Conservation (phyloP, 2,113 vertebrate genomes). For the Thinocorus orbignyianus region DNA sequence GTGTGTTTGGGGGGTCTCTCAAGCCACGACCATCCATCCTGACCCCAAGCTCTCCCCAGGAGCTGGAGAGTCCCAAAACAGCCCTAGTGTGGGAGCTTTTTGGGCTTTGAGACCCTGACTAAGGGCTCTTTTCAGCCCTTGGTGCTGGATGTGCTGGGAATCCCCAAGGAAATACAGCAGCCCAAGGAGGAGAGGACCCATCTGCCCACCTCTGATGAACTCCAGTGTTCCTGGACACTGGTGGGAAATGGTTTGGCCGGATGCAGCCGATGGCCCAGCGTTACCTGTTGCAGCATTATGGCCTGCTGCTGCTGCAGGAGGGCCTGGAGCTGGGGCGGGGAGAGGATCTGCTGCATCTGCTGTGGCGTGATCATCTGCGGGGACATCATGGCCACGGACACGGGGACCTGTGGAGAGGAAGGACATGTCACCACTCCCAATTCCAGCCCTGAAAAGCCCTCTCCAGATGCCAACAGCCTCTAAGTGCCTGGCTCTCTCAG, state of each 20-base stretch:
- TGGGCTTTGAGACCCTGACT: background rate
- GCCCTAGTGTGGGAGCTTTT: background rate
- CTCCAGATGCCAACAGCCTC: accelerated
- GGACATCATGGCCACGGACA: conserved; percentile 99
- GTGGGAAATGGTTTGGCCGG: accelerated
- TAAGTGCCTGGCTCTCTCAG: background rate
- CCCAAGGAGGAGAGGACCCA: background rate
- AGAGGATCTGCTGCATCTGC: conserved; percentile 99
- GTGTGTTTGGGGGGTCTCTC: accelerated
- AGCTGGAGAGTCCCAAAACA: background rate
- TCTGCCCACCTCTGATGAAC: background rate
- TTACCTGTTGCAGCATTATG: conserved; percentile 98
- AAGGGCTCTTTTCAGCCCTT: background rate
- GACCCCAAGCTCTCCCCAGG: accelerated
- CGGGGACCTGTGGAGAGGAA: conserved; percentile 81
- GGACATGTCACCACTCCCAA: background rate
- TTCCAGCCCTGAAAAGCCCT: background rate
- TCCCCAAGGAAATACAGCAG: background rate
- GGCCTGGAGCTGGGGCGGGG: conserved; percentile 95
- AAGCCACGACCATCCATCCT: background rate
- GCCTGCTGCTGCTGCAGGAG: conserved; percentile 97
- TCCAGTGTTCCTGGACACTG: background rate
- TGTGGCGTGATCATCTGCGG: conserved; percentile 98
- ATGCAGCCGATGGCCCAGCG: accelerated
- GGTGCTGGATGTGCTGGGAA: background rate